Evolutionary conservation across 2,797 vertebrate species (phyloP).

Genomic region (Luscinia megarhynchos): DNA sequence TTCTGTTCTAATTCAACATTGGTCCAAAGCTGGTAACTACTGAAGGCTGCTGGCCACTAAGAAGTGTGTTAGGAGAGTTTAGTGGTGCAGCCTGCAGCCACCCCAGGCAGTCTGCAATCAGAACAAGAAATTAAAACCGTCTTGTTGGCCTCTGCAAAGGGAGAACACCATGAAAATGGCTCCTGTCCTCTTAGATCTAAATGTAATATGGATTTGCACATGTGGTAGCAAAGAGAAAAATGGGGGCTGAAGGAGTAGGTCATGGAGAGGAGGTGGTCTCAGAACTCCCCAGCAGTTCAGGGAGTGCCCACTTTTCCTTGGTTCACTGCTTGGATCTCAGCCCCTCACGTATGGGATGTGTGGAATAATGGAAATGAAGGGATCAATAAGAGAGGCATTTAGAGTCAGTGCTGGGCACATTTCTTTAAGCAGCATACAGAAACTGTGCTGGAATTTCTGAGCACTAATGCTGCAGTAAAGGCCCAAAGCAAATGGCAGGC

Average conservation of each 20-base stretch:
- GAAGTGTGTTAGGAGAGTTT: not conserved
- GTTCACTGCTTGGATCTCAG: not conserved
- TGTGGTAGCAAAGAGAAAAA: not conserved
- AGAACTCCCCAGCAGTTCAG: not conserved
- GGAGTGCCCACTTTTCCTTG: not conserved
- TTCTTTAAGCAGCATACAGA: not conserved
- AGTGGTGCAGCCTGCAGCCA: not conserved
- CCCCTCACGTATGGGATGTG: not conserved
- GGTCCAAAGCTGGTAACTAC: not conserved
- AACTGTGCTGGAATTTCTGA: not conserved
- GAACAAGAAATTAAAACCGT: not conserved
- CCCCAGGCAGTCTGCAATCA: not conserved
- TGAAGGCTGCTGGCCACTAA: not conserved
- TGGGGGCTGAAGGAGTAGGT: fast-evolving
- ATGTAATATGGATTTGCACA: not conserved
- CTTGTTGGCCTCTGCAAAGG: not conserved
- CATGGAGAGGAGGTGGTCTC: not conserved
- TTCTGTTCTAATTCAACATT: not conserved
- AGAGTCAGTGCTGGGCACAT: not conserved
- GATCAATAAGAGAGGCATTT: not conserved
- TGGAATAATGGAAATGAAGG: not conserved
- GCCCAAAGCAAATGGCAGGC: not conserved
- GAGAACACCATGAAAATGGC: not conserved
- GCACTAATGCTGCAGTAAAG: not conserved
- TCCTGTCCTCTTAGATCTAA: not conserved